Evolutionary conservation across 2,888 invertebrate species (phyloP), one percentile per base, ranked within the genome.

Genomic region (Papilio elwesi): DNA sequence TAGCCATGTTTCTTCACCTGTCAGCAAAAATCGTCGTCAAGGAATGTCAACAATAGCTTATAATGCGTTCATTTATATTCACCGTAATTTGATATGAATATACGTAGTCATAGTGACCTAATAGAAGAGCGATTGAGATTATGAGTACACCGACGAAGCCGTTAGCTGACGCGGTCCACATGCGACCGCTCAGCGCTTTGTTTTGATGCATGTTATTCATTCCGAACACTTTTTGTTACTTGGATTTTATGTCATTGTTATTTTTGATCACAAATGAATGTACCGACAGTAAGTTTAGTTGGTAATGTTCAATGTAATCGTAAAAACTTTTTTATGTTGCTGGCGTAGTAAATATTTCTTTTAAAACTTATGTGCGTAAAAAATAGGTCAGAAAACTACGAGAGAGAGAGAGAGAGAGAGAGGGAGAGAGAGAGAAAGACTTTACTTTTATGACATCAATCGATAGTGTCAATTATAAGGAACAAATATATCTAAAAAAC

Each of bases 111-210:
- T 16, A 68, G 68, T 67, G 71, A 67, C 67, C 71, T 71, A 71
- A 71, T 71, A 68, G 53, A 38, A 53, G 68, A 62, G 71, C 63
- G 68, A 71, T 71, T 71, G 62, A 71, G 71, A 71, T 71, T 71
- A 71, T 53, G 36, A 57, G 66, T 55, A 47, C 69, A 63, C 13
- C 52, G 69, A 57, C 13, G 57, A 36, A 16, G 66, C 71, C 71
- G 71, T 71, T 59, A 59, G 9, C n/a, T 59, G 59, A 59, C 26
- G 26, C 38, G 59, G 38, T 38, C 13, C 38, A 38, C 26, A 26
- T 26, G 26, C 26, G 26, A 26, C 4, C 55, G 55, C 55, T 57
- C 7, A 38, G 16, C 26, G 47, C 26, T 47, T 55, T n/a, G 49
- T 49, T 48, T 2, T 26, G 26, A 49, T 47, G 26, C n/a, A 52